A percentile compares a stretch with the other conserved stretches of the same genome.
Evolutionary conservation across 2,113 vertebrate species (phyloP).

Genomic region (Mola mola): DNA sequence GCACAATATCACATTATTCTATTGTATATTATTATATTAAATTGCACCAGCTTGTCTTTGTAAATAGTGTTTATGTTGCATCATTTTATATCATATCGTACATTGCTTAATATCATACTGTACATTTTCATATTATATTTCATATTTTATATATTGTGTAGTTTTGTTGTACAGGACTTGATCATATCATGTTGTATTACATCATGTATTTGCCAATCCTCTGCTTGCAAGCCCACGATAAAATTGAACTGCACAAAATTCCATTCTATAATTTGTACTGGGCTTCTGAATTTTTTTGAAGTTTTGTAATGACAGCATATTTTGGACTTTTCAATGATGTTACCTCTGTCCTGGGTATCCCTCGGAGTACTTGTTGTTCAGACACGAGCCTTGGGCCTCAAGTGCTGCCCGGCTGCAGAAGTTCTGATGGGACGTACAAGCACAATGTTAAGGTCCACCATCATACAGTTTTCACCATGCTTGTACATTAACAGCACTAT

Average conservation of each 20-base stretch:
- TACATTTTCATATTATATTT: too few species aligned
- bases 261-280: too few species aligned
- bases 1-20: too few species aligned
- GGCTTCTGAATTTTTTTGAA: background rate
- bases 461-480: slow-evolving; percentile 2
- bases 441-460: slow-evolving; percentile 28
- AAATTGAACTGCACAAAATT: background rate
- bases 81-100: background rate
- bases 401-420: slow-evolving; percentile 92
- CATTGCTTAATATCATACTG: too few species aligned
- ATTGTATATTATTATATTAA: too few species aligned
- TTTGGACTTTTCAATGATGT: background rate
- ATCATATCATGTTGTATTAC: background rate
- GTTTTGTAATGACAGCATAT: background rate
- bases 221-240: background rate
- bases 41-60: too few species aligned
- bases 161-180: background rate
- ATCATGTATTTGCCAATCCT: background rate
- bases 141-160: too few species aligned
- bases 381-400: slow-evolving; percentile 92
- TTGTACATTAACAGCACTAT: slow-evolving; percentile 36
- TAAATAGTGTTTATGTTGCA: too few species aligned
- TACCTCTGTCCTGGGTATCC: slow-evolving; percentile 93
- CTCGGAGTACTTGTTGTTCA: slow-evolving; percentile 95
- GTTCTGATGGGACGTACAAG: slow-evolving; percentile 81